Conservation (phyloP, 2,113 vertebrate genomes). For the Pomatostomus ruficeps region DNA sequence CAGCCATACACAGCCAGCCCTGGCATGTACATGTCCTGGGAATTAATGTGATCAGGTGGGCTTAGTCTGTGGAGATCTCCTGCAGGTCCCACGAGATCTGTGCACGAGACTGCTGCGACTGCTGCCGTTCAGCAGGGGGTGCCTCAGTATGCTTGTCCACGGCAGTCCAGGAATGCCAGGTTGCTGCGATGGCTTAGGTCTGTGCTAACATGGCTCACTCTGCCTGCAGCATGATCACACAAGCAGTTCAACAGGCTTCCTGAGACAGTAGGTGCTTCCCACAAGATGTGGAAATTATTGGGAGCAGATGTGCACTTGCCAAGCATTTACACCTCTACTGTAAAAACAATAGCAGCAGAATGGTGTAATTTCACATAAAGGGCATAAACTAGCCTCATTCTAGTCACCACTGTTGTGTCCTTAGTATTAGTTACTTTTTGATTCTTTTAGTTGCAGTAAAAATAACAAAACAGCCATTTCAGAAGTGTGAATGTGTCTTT, state of each 20-base stretch:
- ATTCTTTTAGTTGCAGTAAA: background rate
- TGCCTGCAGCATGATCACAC: background rate
- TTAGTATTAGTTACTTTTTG: background rate
- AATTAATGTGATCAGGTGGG: background rate
- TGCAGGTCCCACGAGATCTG: background rate
- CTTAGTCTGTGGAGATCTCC: background rate
- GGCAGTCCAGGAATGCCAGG: background rate
- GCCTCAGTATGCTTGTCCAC: background rate
- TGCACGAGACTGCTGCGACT: rapidly evolving
- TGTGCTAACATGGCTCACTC: background rate
- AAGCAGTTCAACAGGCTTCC: background rate
- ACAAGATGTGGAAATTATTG: rapidly evolving
- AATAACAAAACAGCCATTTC: background rate
- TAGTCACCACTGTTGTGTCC: background rate
- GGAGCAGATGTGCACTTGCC: background rate
- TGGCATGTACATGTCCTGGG: background rate
- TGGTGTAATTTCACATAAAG: background rate
- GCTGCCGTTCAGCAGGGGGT: background rate
- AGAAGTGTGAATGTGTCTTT: background rate
- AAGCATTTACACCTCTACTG: background rate
- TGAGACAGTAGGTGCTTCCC: background rate
- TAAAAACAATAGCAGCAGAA: background rate
- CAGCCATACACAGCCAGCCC: background rate
- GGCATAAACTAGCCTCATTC: background rate
- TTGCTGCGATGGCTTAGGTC: background rate